Conservation (phyloP, 2,797 vertebrate species). For the Halcyon badia region DNA sequence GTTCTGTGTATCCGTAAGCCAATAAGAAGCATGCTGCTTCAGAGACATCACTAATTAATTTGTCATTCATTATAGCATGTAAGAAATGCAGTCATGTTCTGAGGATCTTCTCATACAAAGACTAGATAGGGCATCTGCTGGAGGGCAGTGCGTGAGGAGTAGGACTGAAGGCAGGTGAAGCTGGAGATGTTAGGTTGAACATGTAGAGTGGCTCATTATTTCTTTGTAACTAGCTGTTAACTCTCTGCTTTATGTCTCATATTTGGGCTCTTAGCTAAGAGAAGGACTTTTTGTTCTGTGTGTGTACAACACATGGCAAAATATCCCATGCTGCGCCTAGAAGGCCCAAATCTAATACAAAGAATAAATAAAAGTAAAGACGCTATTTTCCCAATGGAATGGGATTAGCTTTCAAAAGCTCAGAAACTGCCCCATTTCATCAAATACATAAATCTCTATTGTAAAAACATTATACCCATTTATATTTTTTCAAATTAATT, state of each 20-base stretch:
- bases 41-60: not conserved
- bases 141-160: not conserved
- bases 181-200: not conserved
- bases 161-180: not conserved
- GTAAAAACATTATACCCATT: slow-evolving; percentile 33
- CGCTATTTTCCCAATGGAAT: not conserved
- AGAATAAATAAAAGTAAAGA: slow-evolving; percentile 16
- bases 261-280: not conserved
- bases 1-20: not conserved
- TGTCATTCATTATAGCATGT: not conserved
- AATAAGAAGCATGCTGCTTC: not conserved
- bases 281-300: not conserved
- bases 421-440: not conserved
- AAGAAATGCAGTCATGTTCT: not conserved
- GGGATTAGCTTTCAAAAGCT: slow-evolving; percentile 26
- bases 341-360: slow-evolving; percentile 20
- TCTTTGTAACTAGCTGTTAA: not conserved
- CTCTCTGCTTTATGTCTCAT: not conserved
- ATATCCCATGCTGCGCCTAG: not conserved
- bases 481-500: slow-evolving; percentile 47
- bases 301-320: not conserved
- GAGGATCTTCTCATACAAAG: not conserved
- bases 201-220: not conserved
- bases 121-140: not conserved
- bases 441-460: slow-evolving; percentile 19